Conservation (phyloP, 2,113 vertebrate genomes). For the Cryptomyrus ogoouensis region DNA sequence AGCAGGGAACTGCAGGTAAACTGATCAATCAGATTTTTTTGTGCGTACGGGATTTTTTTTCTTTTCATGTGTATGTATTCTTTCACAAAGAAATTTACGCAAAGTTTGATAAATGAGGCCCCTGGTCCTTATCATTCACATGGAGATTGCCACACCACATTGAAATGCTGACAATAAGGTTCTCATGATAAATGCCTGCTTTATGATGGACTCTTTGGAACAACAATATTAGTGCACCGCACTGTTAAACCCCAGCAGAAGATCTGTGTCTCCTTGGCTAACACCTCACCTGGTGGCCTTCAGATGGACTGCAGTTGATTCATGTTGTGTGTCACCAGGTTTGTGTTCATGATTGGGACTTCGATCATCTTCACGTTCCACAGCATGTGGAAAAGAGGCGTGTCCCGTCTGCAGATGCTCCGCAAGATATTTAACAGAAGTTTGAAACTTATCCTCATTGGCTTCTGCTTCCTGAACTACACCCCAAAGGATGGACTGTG, state of each 20-base stretch:
- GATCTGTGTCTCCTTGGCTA: not conserved
- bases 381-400: slow-evolving; percentile 54
- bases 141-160: not conserved
- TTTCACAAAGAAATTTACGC: not conserved
- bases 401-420: slow-evolving; percentile 48
- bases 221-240: not conserved
- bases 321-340: slow-evolving; percentile 40
- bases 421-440: slow-evolving; percentile 54
- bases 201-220: not conserved
- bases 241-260: not conserved
- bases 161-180: not conserved
- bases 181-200: not conserved
- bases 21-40: not conserved
- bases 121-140: not conserved
- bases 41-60: not conserved
- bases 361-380: slow-evolving; percentile 59
- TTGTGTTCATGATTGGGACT: slow-evolving; percentile 66
- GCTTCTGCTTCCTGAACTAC: slow-evolving; percentile 65
- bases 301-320: slow-evolving; percentile 11
- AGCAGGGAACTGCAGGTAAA: not conserved
- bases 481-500: slow-evolving; percentile 56
- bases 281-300: not conserved
- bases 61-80: not conserved
- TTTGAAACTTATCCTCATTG: slow-evolving; percentile 46
- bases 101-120: not conserved